Base-by-base conservation (phyloP, 2,888 invertebrate species). In the Apamea sordens region DNA sequence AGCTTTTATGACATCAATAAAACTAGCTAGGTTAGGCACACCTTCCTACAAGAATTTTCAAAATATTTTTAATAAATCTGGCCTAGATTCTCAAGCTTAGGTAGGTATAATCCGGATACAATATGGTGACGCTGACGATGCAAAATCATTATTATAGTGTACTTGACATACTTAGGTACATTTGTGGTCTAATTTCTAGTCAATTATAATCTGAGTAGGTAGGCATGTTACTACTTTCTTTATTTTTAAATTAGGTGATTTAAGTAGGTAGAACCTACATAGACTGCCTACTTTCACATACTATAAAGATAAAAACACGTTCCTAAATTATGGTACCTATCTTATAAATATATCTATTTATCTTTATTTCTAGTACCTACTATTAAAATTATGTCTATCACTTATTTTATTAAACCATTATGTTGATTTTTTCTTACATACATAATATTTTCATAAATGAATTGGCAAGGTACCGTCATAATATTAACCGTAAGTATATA, bases 131-230 rank as follows among this genome's bases (percentile, higher is more conserved):
- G 13, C 56, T 71, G 81, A 67, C 56, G 61, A 71, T 78, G 67
- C 63, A 78, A 77, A 77, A 83, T 75, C 78, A 68, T 83, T 76
- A 69, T 71, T 76, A 77, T 21, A 61, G 53, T 81, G 83, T 81
- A 77, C 71, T 72, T 82, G 81, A 83, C 81, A 77, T 32, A 68
- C 82, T 70, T 70, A n/a, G n/a, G n/a, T n/a, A 47, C 67, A 7
- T 15, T 32, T 56, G 53, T 77, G 61, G 36, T 72, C 53, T 68
- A 61, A 72, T 77, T 83, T 41, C 71, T 77, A 50, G 70, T 61
- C 77, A 67, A 81, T 80, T 61, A 80, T 73, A 53, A 67, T 77
- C 77, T 61, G 61, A 61, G 11, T 53, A 67, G 7, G 44, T n/a
- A 71, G n/a, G n/a, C 44, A 61, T 44, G 15, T 81, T 61, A 32